Evolutionary conservation across 2,888 invertebrate species (phyloP), one percentile per base, ranked within the genome.

Genomic region (Phragmatobia fuliginosa): DNA sequence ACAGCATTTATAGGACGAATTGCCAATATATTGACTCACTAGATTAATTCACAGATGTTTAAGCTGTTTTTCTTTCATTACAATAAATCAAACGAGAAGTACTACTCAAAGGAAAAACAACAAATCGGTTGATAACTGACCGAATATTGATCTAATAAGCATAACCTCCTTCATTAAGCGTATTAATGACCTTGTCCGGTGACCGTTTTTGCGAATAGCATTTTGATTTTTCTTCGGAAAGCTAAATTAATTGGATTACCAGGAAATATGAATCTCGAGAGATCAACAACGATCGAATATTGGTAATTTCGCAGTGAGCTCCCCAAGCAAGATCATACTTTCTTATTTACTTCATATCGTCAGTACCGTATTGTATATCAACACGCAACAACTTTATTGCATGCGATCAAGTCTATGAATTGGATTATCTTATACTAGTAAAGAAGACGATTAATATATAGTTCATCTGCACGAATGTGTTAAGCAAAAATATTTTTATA

Each of bases 381-480:
- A 85, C 86, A 86, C 76, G 81, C 76, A 81, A 82, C 79, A 1
- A 21, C 18, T 33, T 21, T 8, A 45, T 49, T 49, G 45, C 7
- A 38, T 36, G 84, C 71, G 76, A 79, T 80, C 85, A 86, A 87
- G 83, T 89, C 88, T 86, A 88, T 88, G 87, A 90, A 91, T 91
- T 88, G 89, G 86, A 84, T 90, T 90, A 90, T 90, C 87, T 86
- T 75, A 80, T 77, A 84, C 83, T 82, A 85, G 85, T 78, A 80
- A 81, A 85, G 85, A 82, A 75, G 82, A 84, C 79, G 86, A 16
- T 65, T 56, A 49, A 89, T 91, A 49, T 90, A 92, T 93, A 92
- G 93, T 92, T 81, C 82, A 87, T 87, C 85, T 85, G 88, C 92
- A 93, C 90, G 91, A 92, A 90, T 83, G 86, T 85, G 82, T 74